These are phyloP conservation scores for Drosophila helvetica DNA, from an alignment of 2,888 invertebrate species.

Conservation along the genomic window DNA sequence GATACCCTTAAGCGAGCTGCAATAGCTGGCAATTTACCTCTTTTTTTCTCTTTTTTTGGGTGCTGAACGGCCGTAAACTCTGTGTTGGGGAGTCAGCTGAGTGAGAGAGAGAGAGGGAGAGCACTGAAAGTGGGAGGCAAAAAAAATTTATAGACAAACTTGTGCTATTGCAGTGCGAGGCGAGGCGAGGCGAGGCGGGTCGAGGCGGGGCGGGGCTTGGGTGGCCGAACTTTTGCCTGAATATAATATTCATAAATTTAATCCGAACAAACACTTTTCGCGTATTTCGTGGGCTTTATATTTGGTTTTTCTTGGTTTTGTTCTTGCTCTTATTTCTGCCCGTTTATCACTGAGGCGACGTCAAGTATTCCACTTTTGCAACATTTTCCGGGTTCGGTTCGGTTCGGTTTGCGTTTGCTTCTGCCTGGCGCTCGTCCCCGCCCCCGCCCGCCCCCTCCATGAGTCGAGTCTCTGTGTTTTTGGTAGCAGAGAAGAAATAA, in stretches of 20 bases:
- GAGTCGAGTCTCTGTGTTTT: slow-evolving; percentile 30
- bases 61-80: slow-evolving; percentile 43
- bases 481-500: slow-evolving; percentile 52
- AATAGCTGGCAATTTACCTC: slow-evolving; percentile 48
- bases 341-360: slow-evolving; percentile 64
- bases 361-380: slow-evolving; percentile 54
- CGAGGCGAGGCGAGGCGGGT: not conserved
- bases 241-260: slow-evolving; percentile 78
- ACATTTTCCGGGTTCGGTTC: slow-evolving; percentile 53
- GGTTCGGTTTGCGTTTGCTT: slow-evolving; percentile 41
- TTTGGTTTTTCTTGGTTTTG: slow-evolving; percentile 25
- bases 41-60: slow-evolving; percentile 43
- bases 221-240: slow-evolving; percentile 51
- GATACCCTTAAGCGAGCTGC: slow-evolving; percentile 57
- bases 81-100: slow-evolving; percentile 11
- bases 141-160: slow-evolving; percentile 71
- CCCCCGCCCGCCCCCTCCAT: not conserved
- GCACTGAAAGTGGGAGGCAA: slow-evolving; percentile 28
- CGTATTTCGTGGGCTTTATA: slow-evolving; percentile 62
- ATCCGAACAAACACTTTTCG: slow-evolving; percentile 75
- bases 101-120: not conserved
- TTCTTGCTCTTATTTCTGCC: slow-evolving; percentile 31
- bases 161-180: slow-evolving; percentile 43
- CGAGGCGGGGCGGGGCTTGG: slow-evolving; percentile 8
- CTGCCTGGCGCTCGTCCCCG: not conserved